Base-by-base conservation (phyloP, 2,797 vertebrate species). In the Silurus aristotelis region DNA sequence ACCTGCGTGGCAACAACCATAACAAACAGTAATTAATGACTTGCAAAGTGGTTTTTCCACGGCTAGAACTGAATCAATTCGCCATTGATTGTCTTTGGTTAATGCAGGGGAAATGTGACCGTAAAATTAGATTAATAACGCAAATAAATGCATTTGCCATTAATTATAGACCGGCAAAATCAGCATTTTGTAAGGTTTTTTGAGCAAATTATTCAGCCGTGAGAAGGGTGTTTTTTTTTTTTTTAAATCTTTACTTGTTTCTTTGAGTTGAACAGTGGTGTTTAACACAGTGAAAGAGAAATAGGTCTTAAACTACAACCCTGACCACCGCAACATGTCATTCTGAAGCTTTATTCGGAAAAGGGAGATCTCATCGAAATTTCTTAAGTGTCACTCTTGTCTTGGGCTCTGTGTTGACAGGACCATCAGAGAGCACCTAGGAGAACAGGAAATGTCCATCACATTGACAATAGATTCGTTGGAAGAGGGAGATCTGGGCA, bases 361-460 rank as follows among this genome's bases (percentile, higher is more conserved):
- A 9, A 25, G 3, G 15, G 27, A 48, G 2, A 80, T 66, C 22
- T n/a, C 2, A 4, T 3, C 17, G 1, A 20, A 61, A 12, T 61
- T 61, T 52, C 46, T 81, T 81, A 46, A 31, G 15, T 68, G 70
- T 75, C 82, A 22, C 15, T 61, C n/a, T 55, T 43, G 12, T 19
- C 61, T 83, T 43, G 3, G 8, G 48, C 88, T 85, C 91, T 72
- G 92, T 81, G 89, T 89, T 90, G 87, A 83, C 92, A 99, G 98
- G 93, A 90, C 99, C 88, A 94, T 99, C 90, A 97, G 96, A 91
- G 96, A 99, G 90, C 98, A 99, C 94, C 96, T 99, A 0, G 98
- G 98, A 61, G 98, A 99, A 87, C 96, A 99, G 90, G 98, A 99
- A 93, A 98, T 99, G 92, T 96, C 97, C 83, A 97, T 99, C 91